phyloP scores from a whole-genome alignment of 2,797 vertebrate genomes.

The Agapornis canus region DNA sequence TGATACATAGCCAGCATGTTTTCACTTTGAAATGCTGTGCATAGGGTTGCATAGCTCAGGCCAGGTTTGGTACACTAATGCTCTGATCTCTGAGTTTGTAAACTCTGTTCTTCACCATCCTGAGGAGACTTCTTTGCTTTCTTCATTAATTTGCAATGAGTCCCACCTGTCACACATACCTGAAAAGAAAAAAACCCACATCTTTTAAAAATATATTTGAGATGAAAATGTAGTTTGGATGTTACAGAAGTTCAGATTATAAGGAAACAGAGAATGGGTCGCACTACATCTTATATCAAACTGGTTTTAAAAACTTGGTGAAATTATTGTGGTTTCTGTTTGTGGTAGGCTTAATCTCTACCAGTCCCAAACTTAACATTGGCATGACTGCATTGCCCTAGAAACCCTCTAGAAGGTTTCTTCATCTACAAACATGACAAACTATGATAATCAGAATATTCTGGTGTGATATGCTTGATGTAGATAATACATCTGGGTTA shows the following conservation, averaged over 20 bases:
- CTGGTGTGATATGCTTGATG: background rate
- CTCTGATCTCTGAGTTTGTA: background rate
- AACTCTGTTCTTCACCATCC: background rate
- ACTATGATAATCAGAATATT: background rate
- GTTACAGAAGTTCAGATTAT: background rate
- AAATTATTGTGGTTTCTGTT: background rate
- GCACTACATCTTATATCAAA: background rate
- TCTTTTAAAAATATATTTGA: background rate
- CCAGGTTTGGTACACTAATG: background rate
- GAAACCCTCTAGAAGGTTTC: background rate
- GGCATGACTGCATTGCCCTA: background rate
- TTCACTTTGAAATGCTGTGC: background rate
- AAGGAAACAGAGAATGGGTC: background rate
- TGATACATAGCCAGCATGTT: background rate
- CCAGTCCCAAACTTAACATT: background rate
- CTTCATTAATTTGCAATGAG: background rate
- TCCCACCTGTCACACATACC: background rate
- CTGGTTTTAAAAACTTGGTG: background rate
- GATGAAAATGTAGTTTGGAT: background rate
- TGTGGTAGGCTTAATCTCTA: background rate
- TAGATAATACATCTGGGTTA: background rate
- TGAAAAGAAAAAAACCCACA: background rate
- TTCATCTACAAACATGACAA: background rate
- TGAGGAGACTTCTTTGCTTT: background rate
- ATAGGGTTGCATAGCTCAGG: background rate